Evolutionary conservation across 37 sponge, comb jelly and placozoan species (phyloP).

Genomic region (Diacarnus erythraeanus): DNA sequence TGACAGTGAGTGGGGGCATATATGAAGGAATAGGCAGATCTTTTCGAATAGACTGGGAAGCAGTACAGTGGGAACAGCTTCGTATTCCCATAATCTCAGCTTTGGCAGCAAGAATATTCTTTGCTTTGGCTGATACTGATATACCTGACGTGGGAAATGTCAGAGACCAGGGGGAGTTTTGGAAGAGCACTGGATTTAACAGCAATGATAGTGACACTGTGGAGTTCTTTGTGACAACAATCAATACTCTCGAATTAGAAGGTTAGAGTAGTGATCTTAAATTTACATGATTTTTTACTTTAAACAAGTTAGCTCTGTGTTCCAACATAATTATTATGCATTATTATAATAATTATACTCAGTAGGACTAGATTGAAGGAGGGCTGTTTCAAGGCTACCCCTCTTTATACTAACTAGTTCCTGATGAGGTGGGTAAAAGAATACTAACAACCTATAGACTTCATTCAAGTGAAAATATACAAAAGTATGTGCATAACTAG

Average conservation of each 20-base stretch:
- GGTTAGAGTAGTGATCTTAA: too few relatives aligned
- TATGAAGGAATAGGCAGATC: background rate
- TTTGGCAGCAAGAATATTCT: slow-evolving; percentile 35
- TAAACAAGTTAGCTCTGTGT: too few relatives aligned
- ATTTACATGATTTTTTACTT: too few relatives aligned
- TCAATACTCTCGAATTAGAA: slow-evolving; percentile 29
- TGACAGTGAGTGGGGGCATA: background rate
- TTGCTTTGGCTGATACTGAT: background rate
- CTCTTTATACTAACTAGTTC: too few relatives aligned
- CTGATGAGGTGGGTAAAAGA: too few relatives aligned
- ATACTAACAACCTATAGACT: too few relatives aligned
- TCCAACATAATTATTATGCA: too few relatives aligned
- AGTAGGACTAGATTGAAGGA: too few relatives aligned
- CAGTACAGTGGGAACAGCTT: slow-evolving; percentile 11
- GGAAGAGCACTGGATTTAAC: slow-evolving; percentile 21
- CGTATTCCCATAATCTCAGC: slow-evolving; percentile 34
- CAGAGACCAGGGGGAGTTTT: slow-evolving; percentile 14
- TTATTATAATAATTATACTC: too few relatives aligned
- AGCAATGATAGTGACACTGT: slow-evolving; percentile 15
- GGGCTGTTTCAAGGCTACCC: too few relatives aligned
- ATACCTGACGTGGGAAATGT: slow-evolving; percentile 28
- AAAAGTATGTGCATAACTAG: too few relatives aligned
- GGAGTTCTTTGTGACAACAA: slow-evolving; percentile 4
- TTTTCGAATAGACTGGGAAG: slow-evolving; percentile 21
- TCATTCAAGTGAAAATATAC: too few relatives aligned